Conservation (phyloP, 2,113 vertebrate genomes). For the Cyphomyrus discorhynchus region DNA sequence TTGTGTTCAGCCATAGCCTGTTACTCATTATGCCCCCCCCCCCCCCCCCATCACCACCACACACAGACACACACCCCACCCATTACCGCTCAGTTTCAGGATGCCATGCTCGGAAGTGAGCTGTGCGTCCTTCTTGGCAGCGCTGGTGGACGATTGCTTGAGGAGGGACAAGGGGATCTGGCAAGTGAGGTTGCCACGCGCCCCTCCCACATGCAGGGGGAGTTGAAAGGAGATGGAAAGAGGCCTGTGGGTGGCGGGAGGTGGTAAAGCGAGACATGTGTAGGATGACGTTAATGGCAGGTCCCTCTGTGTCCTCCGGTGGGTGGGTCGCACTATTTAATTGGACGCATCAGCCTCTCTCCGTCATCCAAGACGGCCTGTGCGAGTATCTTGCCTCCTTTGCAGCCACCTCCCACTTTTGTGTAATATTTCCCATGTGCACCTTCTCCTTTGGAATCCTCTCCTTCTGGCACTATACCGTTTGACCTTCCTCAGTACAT, state of each 20-base stretch:
- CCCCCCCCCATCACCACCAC: background rate
- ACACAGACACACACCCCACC: slow-evolving; percentile 2
- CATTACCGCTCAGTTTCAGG: slow-evolving; percentile 27
- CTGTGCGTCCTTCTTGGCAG: background rate
- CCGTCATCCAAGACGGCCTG: background rate
- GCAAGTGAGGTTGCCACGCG: background rate
- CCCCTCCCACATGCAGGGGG: background rate
- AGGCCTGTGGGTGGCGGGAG: background rate
- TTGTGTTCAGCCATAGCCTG: slow-evolving; percentile 43
- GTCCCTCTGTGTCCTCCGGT: background rate
- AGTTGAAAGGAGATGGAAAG: background rate
- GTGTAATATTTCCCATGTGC: background rate
- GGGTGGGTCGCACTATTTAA: background rate
- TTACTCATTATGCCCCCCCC: slow-evolving; percentile 49
- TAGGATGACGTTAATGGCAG: background rate
- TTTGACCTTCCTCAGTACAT: background rate
- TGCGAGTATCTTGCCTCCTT: background rate
- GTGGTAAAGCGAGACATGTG: background rate
- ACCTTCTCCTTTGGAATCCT: background rate
- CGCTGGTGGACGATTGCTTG: background rate
- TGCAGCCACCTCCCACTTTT: background rate
- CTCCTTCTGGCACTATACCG: background rate
- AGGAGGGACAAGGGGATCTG: background rate
- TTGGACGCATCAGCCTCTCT: background rate
- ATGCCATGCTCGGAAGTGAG: slow-evolving; percentile 25